Evolutionary conservation across 2,797 vertebrate species (phyloP).

Genomic region (Capromys pilorides): DNA sequence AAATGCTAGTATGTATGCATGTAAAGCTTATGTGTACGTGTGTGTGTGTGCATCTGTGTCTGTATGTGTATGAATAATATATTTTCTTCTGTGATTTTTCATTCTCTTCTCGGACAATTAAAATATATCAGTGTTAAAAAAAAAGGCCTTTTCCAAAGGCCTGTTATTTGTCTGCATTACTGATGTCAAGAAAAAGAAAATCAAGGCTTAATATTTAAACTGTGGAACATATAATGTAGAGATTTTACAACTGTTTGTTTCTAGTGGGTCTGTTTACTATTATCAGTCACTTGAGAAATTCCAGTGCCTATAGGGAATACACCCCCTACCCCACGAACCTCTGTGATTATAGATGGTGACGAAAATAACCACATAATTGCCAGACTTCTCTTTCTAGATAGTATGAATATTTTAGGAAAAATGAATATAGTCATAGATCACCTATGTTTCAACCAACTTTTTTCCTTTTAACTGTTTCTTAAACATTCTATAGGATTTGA

Average conservation of each 20-base stretch:
- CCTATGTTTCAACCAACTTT: background rate
- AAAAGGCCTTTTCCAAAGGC: conserved; percentile 17
- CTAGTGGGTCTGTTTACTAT: conserved; percentile 35
- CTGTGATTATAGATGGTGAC: background rate
- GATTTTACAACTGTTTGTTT: conserved; percentile 61
- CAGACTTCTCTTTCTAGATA: background rate
- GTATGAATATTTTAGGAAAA: background rate
- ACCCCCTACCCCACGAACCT: background rate
- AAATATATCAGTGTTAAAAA: conserved; percentile 63
- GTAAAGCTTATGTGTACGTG: background rate
- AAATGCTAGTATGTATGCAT: conserved; percentile 53
- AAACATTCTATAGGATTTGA: background rate
- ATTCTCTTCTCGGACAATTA: conserved; percentile 43
- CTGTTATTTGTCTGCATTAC: conserved; percentile 58
- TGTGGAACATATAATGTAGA: background rate
- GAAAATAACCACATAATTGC: conserved; percentile 30
- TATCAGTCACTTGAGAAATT: conserved; percentile 33
- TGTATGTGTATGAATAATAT: background rate
- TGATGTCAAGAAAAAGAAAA: conserved; percentile 59
- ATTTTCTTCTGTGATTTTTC: conserved; percentile 51
- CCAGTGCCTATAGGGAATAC: background rate
- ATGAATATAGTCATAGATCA: background rate
- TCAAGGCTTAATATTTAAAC: conserved; percentile 35
- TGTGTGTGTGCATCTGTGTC: background rate
- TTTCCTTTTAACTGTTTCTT: conserved; percentile 45